A percentile compares a stretch with the other conserved stretches of the same genome.
Evolutionary conservation across 2,888 invertebrate genomes (phyloP).

Genomic region (Epinotia demarniana): DNA sequence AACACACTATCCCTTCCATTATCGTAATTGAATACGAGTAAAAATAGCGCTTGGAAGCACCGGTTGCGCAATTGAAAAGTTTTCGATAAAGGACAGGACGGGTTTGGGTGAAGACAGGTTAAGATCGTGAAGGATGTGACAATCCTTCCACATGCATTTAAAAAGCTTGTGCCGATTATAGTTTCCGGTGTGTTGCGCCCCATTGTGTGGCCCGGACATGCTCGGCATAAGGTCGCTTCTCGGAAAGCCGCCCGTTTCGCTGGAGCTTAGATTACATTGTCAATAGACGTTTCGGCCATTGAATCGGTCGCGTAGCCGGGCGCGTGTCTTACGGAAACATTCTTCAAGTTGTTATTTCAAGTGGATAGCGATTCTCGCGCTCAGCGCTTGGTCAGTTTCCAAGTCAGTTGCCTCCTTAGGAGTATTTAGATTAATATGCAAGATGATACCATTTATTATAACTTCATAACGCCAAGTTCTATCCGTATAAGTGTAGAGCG

Average conservation of each 20-base stretch:
- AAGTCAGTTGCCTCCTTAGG: slow-evolving; percentile 6
- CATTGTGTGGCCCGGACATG: slow-evolving; percentile 66
- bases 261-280: slow-evolving; percentile 72
- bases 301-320: slow-evolving; percentile 58
- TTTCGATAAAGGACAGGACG: slow-evolving; percentile 26
- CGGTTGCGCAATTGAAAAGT: slow-evolving; percentile 57
- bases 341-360: slow-evolving; percentile 52
- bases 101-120: slow-evolving; percentile 55
- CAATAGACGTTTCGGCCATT: slow-evolving; percentile 68
- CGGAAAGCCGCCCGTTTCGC: slow-evolving; percentile 64
- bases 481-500: slow-evolving; percentile 25
- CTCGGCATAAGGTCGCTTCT: slow-evolving; percentile 68
- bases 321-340: slow-evolving; percentile 58
- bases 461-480: slow-evolving; percentile 25
- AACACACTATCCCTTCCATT: slow-evolving; percentile 55
- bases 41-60: slow-evolving; percentile 57
- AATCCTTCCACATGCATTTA: slow-evolving; percentile 56
- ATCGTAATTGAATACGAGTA: slow-evolving; percentile 58
- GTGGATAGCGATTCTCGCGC: slow-evolving; percentile 40
- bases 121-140: slow-evolving; percentile 59
- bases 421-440: slow-evolving; percentile 23
- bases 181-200: slow-evolving; percentile 74
- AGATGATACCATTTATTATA: slow-evolving; percentile 36
- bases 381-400: slow-evolving; percentile 23
- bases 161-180: slow-evolving; percentile 72